A percentile compares a stretch with the other conserved stretches of the same genome.
Evolutionary conservation across 2,797 vertebrate genomes (phyloP).

Genomic region (Enteromius viviparus): DNA sequence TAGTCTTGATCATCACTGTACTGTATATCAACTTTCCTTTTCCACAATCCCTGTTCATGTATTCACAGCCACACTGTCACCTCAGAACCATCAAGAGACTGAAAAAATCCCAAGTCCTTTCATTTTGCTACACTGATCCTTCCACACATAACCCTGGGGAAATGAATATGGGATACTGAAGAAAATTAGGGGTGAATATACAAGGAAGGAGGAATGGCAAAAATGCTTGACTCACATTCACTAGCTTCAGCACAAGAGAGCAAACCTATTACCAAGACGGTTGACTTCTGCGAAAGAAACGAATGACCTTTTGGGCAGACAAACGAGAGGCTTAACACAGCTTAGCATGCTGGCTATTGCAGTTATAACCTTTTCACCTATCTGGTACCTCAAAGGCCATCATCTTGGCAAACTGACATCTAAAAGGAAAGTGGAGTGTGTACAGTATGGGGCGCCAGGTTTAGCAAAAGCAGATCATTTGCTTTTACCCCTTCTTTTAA

Average conservation of each 20-base stretch:
- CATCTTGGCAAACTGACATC: slow-evolving; percentile 58
- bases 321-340: slow-evolving; percentile 57
- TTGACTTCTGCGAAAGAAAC: slow-evolving; percentile 57
- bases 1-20: background rate
- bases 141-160: background rate
- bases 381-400: slow-evolving; percentile 71
- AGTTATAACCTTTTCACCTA: slow-evolving; percentile 69
- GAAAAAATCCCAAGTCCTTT: background rate
- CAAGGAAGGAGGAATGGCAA: background rate
- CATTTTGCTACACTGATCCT: slow-evolving; percentile 3
- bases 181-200: background rate
- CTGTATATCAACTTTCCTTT: background rate
- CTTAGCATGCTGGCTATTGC: slow-evolving; percentile 59
- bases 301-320: slow-evolving; percentile 60
- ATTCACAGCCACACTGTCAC: background rate
- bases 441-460: background rate
- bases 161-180: background rate
- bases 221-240: slow-evolving; percentile 27
- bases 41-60: background rate
- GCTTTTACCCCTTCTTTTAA: background rate
- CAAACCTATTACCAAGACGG: slow-evolving; percentile 50
- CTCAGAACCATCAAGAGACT: background rate
- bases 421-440: slow-evolving; percentile 11
- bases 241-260: slow-evolving; percentile 24
- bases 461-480: slow-evolving; percentile 11